Conservation (phyloP, 2,888 invertebrate genomes). For the Dendrolimus pini region DNA sequence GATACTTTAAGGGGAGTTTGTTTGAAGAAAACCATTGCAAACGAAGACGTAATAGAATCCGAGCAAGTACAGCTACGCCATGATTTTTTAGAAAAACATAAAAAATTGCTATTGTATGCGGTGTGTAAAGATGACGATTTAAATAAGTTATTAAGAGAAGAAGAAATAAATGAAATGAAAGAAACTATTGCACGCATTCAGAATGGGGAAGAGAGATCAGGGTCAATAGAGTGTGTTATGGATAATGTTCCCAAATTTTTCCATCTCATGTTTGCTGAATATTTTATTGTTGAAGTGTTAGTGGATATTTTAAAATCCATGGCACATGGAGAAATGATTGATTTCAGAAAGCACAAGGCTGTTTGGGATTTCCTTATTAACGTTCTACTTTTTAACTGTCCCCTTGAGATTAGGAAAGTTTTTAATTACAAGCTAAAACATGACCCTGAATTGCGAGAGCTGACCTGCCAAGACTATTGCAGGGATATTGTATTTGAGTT, state of each 20-base stretch:
- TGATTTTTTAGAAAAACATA: conserved; percentile 24
- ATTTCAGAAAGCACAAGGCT: conserved; percentile 12
- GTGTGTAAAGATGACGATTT: conserved; percentile 27
- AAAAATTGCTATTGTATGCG: conserved; percentile 29
- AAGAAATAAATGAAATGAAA: conserved; percentile 25
- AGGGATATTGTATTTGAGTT: conserved; percentile 26
- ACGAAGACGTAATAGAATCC: conserved; percentile 7
- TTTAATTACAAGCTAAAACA: conserved; percentile 32
- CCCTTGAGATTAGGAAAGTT: conserved; percentile 22
- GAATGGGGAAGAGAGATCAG: conserved; percentile 23
- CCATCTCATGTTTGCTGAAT: conserved; percentile 31
- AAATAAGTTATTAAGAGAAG: conserved; percentile 19
- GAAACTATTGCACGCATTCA: conserved; percentile 20
- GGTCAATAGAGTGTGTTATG: conserved; percentile 23
- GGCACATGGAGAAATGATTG: background rate
- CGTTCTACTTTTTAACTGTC: conserved; percentile 18
- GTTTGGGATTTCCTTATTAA: conserved; percentile 29
- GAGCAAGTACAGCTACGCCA: conserved; percentile 11
- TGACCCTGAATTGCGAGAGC: conserved; percentile 20
- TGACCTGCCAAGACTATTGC: conserved; percentile 13
- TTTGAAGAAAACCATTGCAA: conserved; percentile 10
- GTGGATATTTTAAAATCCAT: conserved; percentile 17
- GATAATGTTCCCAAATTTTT: conserved; percentile 28
- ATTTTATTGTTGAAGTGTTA: conserved; percentile 24
- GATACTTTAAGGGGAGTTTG: conserved; percentile 22